Evolutionary conservation across 2,113 vertebrate species (phyloP), one percentile per base, ranked within the genome.

Genomic region (Stegostoma tigrinum): DNA sequence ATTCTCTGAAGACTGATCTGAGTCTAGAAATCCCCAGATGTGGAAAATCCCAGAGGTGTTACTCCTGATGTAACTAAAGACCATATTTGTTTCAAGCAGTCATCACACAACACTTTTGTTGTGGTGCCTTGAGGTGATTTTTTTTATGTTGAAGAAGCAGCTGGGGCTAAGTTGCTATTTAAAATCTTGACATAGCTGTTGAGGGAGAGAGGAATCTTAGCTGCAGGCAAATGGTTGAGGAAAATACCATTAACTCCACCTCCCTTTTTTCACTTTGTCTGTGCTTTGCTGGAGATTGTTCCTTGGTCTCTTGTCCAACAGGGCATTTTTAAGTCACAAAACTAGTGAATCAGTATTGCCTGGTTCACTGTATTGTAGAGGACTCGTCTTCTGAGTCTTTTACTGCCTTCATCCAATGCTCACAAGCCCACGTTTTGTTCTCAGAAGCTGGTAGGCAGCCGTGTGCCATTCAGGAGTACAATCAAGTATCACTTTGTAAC

Each of bases 121-220:
- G 83, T 85, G 83, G 21, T 85, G 86, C 86, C 86, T 55, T 89
- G 86, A 89, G 86, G 45, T 89, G 86, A 89, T 85, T 52, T 52
- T 89, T 89, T 0, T 89, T 12, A 52, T 27, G 34, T 89, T 24
- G 34, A 1, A 30, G 24, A 6, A 89, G 12, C 86, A 89, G 48
- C 86, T 89, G 45, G 86, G 85, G 72, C 42, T 48, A 2, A 12
- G 85, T 7, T 87, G 85, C 19, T 52, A 48, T 87, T 87, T 45
- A 86, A 86, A 86, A 86, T 23, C 19, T 42, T 38, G 23, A 87
- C 85, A 87, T 52, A 27, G 27, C 8, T 87, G 45, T 52, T 7
- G 21, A 34, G 21, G 85, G 8, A 24, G 42, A 12, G 85, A 52
- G 85, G 85, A 87, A 87, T 27, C 24, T 52, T 48, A 24, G 45